These are phyloP conservation scores for Lasioglossum calceatum DNA, from an alignment of 2,888 invertebrate species.

Conservation along the genomic window DNA sequence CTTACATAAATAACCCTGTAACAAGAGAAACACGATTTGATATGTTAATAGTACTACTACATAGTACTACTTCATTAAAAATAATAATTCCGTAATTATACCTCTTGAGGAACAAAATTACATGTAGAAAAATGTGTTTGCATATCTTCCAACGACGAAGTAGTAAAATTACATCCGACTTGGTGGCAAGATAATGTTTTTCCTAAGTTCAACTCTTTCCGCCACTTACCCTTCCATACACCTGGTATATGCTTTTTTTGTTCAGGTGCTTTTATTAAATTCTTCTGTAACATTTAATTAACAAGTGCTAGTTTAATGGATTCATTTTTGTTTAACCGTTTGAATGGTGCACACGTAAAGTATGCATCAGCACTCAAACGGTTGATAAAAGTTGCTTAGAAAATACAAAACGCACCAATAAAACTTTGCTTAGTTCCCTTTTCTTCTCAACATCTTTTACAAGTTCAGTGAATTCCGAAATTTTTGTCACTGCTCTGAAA, in stretches of 20 bases:
- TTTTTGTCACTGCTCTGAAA: slow-evolving; percentile 79
- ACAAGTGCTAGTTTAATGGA: slow-evolving; percentile 1
- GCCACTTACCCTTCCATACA: slow-evolving; percentile 75
- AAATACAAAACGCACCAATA: slow-evolving; percentile 58
- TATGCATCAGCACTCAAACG: not conserved
- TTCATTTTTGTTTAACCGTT: not conserved
- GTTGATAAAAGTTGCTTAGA: slow-evolving; percentile 12
- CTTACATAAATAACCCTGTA: slow-evolving; percentile 78
- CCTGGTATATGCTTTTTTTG: slow-evolving; percentile 70
- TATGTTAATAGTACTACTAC: not conserved
- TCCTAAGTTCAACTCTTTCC: slow-evolving; percentile 68
- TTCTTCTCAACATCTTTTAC: slow-evolving; percentile 69
- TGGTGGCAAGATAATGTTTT: slow-evolving; percentile 76
- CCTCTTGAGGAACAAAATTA: slow-evolving; percentile 73
- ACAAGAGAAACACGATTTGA: slow-evolving; percentile 6
- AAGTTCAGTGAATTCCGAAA: slow-evolving; percentile 77
- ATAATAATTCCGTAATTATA: slow-evolving; percentile 43
- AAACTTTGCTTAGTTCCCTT: slow-evolving; percentile 42
- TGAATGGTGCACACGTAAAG: not conserved
- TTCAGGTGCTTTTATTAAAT: slow-evolving; percentile 58
- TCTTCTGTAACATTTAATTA: slow-evolving; percentile 64
- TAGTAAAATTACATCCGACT: slow-evolving; percentile 75
- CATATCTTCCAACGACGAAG: slow-evolving; percentile 73
- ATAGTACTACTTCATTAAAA: not conserved
- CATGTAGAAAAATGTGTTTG: slow-evolving; percentile 77